Percentiles rank a stretch among this genome's conserved stretches.
These are phyloP conservation scores for Synergus gifuensis DNA, from an alignment of 2,888 invertebrate species.

Conservation along the genomic window DNA sequence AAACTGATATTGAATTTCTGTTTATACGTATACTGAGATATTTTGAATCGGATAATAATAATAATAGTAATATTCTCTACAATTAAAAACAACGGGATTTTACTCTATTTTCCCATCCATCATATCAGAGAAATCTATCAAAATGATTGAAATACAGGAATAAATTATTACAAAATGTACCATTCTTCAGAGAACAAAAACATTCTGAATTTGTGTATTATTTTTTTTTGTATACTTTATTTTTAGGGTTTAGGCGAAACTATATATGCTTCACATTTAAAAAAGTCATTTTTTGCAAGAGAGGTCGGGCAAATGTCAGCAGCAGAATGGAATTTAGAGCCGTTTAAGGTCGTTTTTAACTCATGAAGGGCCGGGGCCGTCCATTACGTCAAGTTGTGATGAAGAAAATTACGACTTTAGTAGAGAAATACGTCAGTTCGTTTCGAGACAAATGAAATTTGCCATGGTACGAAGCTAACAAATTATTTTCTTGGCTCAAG, in stretches of 20 bases:
- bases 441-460: conserved; percentile 38
- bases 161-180: too few species aligned
- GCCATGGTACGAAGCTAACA: not conserved
- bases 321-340: conserved; percentile 37
- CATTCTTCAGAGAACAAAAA: not conserved
- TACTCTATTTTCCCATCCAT: too few species aligned
- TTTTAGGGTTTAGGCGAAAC: not conserved
- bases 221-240: not conserved
- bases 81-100: too few species aligned
- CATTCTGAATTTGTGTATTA: not conserved
- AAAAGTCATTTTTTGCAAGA: conserved; percentile 39
- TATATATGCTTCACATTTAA: not conserved
- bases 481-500: conserved; percentile 24
- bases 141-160: too few species aligned
- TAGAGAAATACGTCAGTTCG: conserved; percentile 34
- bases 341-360: conserved; percentile 40
- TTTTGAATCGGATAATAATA: too few species aligned
- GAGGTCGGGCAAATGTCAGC: conserved; percentile 27
- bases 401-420: conserved; percentile 39
- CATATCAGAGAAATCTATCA: too few species aligned
- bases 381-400: conserved; percentile 36
- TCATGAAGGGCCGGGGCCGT: conserved; percentile 22
- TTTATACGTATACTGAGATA: too few species aligned
- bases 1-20: too few species aligned
- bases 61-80: too few species aligned